These are phyloP conservation scores for Scophthalmus maximus DNA, from an alignment of 2,113 vertebrate genomes.

Conservation along the genomic window DNA sequence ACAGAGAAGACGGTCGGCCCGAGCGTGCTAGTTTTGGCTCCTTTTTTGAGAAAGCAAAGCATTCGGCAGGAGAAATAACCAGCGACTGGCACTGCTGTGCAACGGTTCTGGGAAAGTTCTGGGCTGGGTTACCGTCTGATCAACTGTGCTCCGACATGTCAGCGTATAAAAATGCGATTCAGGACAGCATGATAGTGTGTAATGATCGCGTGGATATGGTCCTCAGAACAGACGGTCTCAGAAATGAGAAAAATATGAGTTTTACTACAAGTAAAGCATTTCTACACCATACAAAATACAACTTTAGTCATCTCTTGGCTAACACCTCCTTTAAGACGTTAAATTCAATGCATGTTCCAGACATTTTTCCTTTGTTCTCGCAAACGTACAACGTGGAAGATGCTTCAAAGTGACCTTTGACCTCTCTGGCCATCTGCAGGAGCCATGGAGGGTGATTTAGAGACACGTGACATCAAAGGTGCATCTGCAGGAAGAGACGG, in stretches of 20 bases:
- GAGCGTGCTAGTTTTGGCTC: constrained; percentile 63
- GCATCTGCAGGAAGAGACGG: constrained; percentile 2
- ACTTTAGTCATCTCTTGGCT: neutral
- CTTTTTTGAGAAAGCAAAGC: constrained; percentile 59
- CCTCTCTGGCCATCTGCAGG: neutral
- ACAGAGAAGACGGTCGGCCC: constrained; percentile 55
- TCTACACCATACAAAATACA: neutral
- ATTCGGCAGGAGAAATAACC: constrained; percentile 45
- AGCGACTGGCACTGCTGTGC: constrained; percentile 60
- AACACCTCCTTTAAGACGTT: neutral
- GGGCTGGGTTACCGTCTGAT: constrained; percentile 38
- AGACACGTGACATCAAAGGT: neutral
- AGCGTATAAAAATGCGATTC: constrained; percentile 22
- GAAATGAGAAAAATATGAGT: neutral
- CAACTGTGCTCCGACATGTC: constrained; percentile 27
- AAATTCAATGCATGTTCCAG: neutral
- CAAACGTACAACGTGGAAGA: constrained; percentile 3
- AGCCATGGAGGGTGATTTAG: neutral
- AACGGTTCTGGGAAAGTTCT: constrained; percentile 64
- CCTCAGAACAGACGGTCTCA: neutral
- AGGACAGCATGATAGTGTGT: neutral
- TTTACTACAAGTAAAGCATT: neutral
- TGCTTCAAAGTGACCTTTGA: constrained; percentile 1
- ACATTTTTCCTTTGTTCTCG: neutral
- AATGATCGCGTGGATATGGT: neutral